phyloP scores from a whole-genome alignment of 2,113 vertebrate genomes.

The Epinephelus fuscoguttatus region DNA sequence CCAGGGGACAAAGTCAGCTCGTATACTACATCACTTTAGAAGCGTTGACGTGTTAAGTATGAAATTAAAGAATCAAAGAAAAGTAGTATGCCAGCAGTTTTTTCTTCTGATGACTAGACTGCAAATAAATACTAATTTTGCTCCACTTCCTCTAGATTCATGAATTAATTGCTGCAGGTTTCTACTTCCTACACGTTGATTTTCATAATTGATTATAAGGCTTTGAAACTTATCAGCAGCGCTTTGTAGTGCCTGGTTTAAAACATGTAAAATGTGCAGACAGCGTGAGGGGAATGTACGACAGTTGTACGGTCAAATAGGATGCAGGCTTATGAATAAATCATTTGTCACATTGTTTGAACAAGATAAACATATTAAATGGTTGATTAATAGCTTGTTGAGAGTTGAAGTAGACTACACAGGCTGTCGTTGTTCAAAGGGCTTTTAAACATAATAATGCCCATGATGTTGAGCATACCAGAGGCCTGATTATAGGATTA shows the following conservation, averaged over 20 bases:
- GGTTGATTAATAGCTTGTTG: background rate
- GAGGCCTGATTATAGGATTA: constrained; percentile 40
- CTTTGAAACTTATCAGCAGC: background rate
- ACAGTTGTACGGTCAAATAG: background rate
- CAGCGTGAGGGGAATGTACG: background rate
- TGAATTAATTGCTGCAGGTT: background rate
- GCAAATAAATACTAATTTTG: background rate
- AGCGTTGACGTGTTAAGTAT: too few species aligned
- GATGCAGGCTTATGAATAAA: background rate
- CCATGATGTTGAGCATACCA: constrained; percentile 19
- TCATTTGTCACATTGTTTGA: background rate
- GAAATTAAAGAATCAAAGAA: too few species aligned
- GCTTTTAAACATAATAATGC: constrained; percentile 1
- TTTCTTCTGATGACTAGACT: too few species aligned
- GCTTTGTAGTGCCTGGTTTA: background rate
- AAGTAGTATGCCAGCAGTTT: too few species aligned
- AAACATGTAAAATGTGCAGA: background rate
- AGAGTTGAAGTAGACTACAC: background rate
- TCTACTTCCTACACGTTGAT: too few species aligned
- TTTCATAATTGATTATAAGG: background rate
- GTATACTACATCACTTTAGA: too few species aligned
- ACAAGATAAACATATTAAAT: constrained; percentile 16
- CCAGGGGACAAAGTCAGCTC: too few species aligned
- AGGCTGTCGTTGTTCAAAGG: constrained; percentile 7
- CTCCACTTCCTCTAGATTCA: background rate